Evolutionary conservation across 1,140 invertebrate genomes (phyloP).

Genomic region (Diorhabda sublineata): DNA sequence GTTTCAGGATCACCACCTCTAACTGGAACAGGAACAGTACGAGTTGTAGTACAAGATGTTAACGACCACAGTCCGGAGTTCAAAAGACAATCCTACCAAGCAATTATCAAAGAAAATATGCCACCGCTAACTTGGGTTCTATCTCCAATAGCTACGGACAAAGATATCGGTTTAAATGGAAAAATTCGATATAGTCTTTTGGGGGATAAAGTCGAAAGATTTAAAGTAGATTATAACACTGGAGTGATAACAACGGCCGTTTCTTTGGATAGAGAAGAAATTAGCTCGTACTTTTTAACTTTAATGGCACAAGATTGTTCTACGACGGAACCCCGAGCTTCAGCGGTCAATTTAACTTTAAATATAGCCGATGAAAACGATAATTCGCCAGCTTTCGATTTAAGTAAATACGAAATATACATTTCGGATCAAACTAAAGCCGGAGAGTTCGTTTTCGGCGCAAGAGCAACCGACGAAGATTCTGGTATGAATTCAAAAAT

Average conservation of each 20-base stretch:
- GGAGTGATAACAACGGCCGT: constrained; percentile 71
- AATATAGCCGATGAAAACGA: constrained; percentile 80
- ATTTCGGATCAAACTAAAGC: constrained; percentile 71
- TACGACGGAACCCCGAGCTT: constrained; percentile 70
- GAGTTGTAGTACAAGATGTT: constrained; percentile 85
- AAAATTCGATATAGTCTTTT: constrained; percentile 77
- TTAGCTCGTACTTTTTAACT: constrained; percentile 70
- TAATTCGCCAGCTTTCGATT: constrained; percentile 75
- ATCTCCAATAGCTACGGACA: constrained; percentile 70
- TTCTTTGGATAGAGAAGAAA: constrained; percentile 75
- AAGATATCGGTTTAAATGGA: constrained; percentile 77
- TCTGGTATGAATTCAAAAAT: constrained; percentile 75
- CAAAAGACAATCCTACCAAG: constrained; percentile 71
- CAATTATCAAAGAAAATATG: constrained; percentile 72
- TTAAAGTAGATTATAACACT: constrained; percentile 67
- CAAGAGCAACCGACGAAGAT: constrained; percentile 76
- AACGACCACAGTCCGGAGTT: constrained; percentile 91
- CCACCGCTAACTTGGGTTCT: constrained; percentile 67
- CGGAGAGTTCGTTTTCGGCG: constrained; percentile 84
- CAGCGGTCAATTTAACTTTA: constrained; percentile 78
- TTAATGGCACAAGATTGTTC: constrained; percentile 84
- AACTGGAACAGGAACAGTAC: constrained; percentile 82
- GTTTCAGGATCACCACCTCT: constrained; percentile 78
- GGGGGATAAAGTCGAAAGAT: constrained; percentile 72
- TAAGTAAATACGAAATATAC: constrained; percentile 67